These are phyloP conservation scores for Leptopilina drosophilae DNA, from an alignment of 2,888 invertebrate genomes.

Conservation along the genomic window DNA sequence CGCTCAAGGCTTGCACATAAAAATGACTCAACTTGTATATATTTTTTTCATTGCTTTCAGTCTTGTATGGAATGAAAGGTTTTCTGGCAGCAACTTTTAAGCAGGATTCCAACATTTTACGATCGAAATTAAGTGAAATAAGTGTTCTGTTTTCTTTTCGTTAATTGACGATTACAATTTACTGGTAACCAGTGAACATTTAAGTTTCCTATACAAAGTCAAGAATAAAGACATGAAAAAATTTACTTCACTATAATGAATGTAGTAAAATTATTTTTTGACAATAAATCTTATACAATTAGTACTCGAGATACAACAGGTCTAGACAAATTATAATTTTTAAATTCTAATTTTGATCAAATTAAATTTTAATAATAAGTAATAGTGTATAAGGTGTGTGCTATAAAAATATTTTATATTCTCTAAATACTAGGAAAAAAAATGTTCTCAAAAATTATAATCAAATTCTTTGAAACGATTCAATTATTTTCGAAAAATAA, in stretches of 20 bases:
- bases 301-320: too few relatives aligned
- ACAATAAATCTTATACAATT: too few relatives aligned
- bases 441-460: too few relatives aligned
- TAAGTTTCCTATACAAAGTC: neutral
- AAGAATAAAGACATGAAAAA: neutral
- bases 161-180: neutral
- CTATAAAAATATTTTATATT: too few relatives aligned
- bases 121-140: slow-evolving; percentile 26
- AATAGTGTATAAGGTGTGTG: too few relatives aligned
- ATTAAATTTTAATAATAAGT: too few relatives aligned
- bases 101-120: slow-evolving; percentile 15
- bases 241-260: too few relatives aligned
- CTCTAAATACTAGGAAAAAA: too few relatives aligned
- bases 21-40: slow-evolving; percentile 35
- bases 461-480: too few relatives aligned
- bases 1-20: slow-evolving; percentile 33
- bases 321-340: too few relatives aligned
- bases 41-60: slow-evolving; percentile 3
- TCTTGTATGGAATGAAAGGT: slow-evolving; percentile 36
- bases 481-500: too few relatives aligned
- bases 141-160: slow-evolving; percentile 7
- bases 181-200: neutral
- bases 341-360: too few relatives aligned
- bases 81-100: slow-evolving; percentile 18
- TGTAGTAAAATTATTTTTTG: neutral